Evolutionary conservation across 2,888 invertebrate genomes (phyloP).

Genomic region (Xanthia icteritia): DNA sequence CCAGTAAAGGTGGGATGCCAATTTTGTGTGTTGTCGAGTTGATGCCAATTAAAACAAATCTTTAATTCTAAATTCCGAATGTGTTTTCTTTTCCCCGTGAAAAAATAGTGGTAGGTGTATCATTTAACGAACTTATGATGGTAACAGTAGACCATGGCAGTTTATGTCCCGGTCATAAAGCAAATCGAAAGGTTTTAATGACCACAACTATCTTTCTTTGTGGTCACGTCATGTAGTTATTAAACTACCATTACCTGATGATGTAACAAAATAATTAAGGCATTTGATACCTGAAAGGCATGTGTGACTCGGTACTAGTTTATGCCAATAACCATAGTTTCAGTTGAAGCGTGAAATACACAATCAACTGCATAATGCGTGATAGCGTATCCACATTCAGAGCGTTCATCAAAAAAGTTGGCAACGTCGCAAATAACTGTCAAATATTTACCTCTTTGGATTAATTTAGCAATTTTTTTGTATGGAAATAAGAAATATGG

Average conservation of each 20-base stretch:
- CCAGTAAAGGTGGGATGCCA: background rate
- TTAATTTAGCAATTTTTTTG: too few relatives aligned
- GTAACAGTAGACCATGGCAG: background rate
- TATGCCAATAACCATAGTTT: background rate
- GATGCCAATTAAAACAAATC: slow-evolving; percentile 32
- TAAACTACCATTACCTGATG: background rate
- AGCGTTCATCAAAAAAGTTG: too few relatives aligned
- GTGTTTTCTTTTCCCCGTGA: slow-evolving; percentile 6
- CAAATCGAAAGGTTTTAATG: background rate
- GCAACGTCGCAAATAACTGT: too few relatives aligned
- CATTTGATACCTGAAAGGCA: background rate
- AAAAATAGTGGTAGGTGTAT: background rate
- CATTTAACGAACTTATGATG: background rate
- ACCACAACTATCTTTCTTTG: background rate
- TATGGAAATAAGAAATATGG: too few relatives aligned
- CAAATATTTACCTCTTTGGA: too few relatives aligned
- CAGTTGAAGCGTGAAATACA: slow-evolving; percentile 11
- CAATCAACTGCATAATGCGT: slow-evolving; percentile 12
- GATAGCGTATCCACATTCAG: background rate
- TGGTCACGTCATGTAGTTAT: background rate
- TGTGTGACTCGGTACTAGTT: background rate
- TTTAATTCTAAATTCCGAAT: background rate
- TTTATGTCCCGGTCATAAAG: background rate
- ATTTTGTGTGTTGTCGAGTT: background rate
- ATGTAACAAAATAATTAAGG: background rate